phyloP scores from a whole-genome alignment of 2,797 vertebrate genomes.

The Channa striata region DNA sequence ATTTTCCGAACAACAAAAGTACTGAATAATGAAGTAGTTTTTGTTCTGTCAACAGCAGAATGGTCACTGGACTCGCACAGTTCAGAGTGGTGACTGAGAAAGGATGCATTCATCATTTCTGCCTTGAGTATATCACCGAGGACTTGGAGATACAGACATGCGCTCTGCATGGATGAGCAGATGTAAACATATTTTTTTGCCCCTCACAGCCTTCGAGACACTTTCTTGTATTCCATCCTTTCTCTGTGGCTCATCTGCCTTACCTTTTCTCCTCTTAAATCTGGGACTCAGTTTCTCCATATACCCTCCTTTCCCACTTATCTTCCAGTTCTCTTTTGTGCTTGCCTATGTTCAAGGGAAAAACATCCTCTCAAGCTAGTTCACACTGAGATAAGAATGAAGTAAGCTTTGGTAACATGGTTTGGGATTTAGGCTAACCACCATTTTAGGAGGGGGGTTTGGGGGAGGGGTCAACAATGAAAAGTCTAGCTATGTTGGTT shows the following conservation, averaged over 20 bases:
- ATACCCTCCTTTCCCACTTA: background rate
- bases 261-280: background rate
- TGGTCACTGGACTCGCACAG: slow-evolving; percentile 43
- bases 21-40: slow-evolving; percentile 61
- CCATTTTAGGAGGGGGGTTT: slow-evolving; percentile 17
- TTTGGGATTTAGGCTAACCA: slow-evolving; percentile 41
- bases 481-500: slow-evolving; percentile 15
- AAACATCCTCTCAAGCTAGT: slow-evolving; percentile 25
- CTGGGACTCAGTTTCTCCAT: slow-evolving; percentile 1
- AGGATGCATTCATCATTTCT: slow-evolving; percentile 58
- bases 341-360: slow-evolving; percentile 17
- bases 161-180: slow-evolving; percentile 60
- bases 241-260: slow-evolving; percentile 19
- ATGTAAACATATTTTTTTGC: slow-evolving; percentile 52
- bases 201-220: slow-evolving; percentile 31
- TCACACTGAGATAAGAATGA: slow-evolving; percentile 25
- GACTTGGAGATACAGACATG: slow-evolving; percentile 47
- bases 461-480: slow-evolving; percentile 28
- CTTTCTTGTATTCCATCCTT: slow-evolving; percentile 26
- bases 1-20: slow-evolving; percentile 64
- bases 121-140: slow-evolving; percentile 47
- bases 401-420: slow-evolving; percentile 1
- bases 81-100: slow-evolving; percentile 52
- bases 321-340: slow-evolving; percentile 26
- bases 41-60: slow-evolving; percentile 48